Conservation (phyloP, 2,113 vertebrate species). For the Hystrix cristata region DNA sequence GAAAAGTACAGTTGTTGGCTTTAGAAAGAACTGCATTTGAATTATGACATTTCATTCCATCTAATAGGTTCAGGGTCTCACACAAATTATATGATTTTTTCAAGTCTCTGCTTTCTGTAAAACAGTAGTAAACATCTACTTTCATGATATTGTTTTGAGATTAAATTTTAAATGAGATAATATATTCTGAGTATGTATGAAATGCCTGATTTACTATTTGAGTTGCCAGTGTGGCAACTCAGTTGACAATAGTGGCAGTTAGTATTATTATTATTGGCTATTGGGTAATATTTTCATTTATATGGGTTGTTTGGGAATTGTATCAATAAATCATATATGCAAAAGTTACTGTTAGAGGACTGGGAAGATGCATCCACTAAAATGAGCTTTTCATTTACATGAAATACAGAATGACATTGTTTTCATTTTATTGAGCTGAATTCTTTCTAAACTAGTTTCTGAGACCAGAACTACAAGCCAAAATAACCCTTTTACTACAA, state of each 20-base stretch:
- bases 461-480: not conserved
- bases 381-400: not conserved
- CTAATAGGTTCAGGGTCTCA: not conserved
- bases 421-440: slow-evolving; percentile 25
- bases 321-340: slow-evolving; percentile 6
- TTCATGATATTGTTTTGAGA: not conserved
- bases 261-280: not conserved
- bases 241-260: not conserved
- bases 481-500: not conserved
- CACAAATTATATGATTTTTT: not conserved
- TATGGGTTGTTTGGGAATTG: not conserved
- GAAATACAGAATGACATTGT: not conserved
- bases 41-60: not conserved
- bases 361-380: not conserved
- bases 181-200: not conserved
- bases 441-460: not conserved
- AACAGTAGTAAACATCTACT: not conserved
- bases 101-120: not conserved
- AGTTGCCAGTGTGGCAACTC: too few relatives aligned
- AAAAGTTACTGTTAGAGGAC: not conserved
- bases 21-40: not conserved
- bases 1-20: not conserved
- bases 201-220: not conserved
- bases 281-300: not conserved
- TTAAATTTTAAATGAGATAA: slow-evolving; percentile 28